Base-by-base conservation (phyloP, 2,113 vertebrate genomes). In the Crotalus tigris region DNA sequence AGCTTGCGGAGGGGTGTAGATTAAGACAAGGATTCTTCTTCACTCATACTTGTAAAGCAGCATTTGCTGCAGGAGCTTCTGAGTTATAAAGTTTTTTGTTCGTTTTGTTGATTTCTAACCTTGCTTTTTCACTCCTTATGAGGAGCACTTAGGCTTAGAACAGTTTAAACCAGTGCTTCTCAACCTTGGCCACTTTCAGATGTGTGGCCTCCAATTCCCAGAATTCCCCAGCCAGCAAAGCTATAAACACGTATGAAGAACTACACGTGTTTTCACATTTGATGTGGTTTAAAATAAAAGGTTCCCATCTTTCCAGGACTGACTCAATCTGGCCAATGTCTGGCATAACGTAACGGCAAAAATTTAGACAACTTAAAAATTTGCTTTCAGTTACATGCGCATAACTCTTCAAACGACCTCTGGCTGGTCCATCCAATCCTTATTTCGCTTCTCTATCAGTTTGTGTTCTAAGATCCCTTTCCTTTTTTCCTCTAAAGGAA, bases 401-500 rank as follows among this genome's bases (percentile, higher is more conserved):
- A 6, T 15, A 33, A 6, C 5, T 75, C 64, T 75, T 75, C 3
- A 75, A 75, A 39, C n/a, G n/a, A 8, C 5, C n/a, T 75, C n/a
- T 19, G 15, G 15, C 75, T 44, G 7, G 2, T 39, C 17, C 75
- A 39, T 39, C 17, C 1, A 39, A 39, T 21, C 69, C 8, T 8
- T 39, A 46, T 46, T 81, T 81, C 39, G 19, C 87, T 89, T 88
- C 21, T 19, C 9, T 26, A 7, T 10, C 4, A 24, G 21, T 3
- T 51, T 51, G 9, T 54, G 1, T 0, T 44, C 58, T 51, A 49
- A 94, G 51, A 0, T 92, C 90, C 15, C 88, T 61, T 90, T 90
- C 44, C 26, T 89, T 39, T 33, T 88, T 33, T 39, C 0, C 69
- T 2, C 53, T 91, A 92, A 94, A 99, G 99, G 98, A 98, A 96